Base-by-base conservation (phyloP, 64 coral and sea anemone genomes). In the Montipora cactus region DNA sequence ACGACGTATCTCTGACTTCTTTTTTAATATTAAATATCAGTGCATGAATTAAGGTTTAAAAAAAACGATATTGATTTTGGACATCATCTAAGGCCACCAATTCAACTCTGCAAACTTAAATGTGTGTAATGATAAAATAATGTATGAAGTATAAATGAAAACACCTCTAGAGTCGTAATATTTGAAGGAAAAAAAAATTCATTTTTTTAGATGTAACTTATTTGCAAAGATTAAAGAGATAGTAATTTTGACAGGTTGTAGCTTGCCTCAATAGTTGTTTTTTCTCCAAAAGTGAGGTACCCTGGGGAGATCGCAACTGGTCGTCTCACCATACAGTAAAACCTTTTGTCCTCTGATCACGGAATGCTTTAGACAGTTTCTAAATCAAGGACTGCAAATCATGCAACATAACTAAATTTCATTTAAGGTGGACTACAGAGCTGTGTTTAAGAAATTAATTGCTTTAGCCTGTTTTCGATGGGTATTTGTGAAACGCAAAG, bases 331-430 rank as follows among this genome's bases (percentile, higher is more conserved):
- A 71, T 86, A 86, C 44, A 9, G 82, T 86, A 86, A 86, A 71
- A 72, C 13, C 82, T 86, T 86, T 86, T 86, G 82, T 86, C 62
- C 15, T 50, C 3, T 5, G 64, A 86, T 86, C 82, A 86, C 82
- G 82, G 47, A 86, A 86, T 19, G 45, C 23, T 50, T 15, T 20
- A 23, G 6, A n/a, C 37, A 7, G 16, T 84, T 84, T 84, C 10
- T 6, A 47, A 44, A 76, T 44, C 64, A 2, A 70, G 1, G 0
- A 15, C 45, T 66, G 67, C 18, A 7, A 86, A 47, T 67, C 81
- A 66, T 49, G 61, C 5, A 84, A 68, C 15, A 14, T 45, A 12
- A 47, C 5, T 19, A 55, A 84, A 84, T 45, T 67, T 67, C 13
- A 67, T 84, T 67, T 18, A 9, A 5, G 5, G 4, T 14, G 19